Percentiles rank a stretch among this genome's conserved stretches.
phyloP scores from a whole-genome alignment of 2,113 vertebrate genomes.

The Podarcis muralis region DNA sequence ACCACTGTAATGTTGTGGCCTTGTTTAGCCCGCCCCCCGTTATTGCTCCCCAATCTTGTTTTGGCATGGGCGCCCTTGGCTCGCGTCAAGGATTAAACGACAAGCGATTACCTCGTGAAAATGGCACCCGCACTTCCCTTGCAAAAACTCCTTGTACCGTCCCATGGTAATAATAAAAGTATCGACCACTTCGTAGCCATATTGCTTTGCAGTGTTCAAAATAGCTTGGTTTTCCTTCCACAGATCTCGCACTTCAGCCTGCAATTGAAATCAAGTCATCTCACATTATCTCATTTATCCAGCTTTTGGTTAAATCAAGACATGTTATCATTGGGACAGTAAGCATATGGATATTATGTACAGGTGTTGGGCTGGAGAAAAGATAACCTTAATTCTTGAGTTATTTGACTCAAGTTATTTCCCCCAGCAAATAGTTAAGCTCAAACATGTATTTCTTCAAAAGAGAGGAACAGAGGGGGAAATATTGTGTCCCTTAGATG shows the following conservation, averaged over 20 bases:
- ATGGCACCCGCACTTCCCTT: slow-evolving; percentile 92
- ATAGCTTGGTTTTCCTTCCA: slow-evolving; percentile 85
- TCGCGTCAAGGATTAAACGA: fast-evolving
- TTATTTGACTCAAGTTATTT: neutral
- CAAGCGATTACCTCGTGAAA: slow-evolving; percentile 89
- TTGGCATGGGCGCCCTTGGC: neutral
- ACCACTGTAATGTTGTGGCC: too few relatives aligned
- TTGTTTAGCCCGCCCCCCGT: too few relatives aligned
- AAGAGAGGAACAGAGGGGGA: too few relatives aligned
- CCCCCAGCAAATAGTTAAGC: neutral
- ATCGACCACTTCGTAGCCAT: slow-evolving; percentile 87
- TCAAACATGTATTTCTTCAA: too few relatives aligned
- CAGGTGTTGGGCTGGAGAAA: neutral
- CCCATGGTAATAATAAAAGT: slow-evolving; percentile 94
- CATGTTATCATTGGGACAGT: neutral
- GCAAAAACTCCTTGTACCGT: slow-evolving; percentile 93
- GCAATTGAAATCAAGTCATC: slow-evolving; percentile 55
- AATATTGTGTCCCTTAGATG: too few relatives aligned
- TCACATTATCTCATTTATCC: slow-evolving; percentile 6
- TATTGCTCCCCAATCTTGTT: too few relatives aligned
- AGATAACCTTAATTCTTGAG: neutral
- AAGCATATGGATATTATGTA: neutral
- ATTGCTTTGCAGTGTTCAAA: slow-evolving; percentile 81
- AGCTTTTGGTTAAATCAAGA: neutral
- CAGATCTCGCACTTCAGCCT: slow-evolving; percentile 86